Base-by-base conservation (phyloP, 2,888 invertebrate species). In the Parnassius mnemosyne region DNA sequence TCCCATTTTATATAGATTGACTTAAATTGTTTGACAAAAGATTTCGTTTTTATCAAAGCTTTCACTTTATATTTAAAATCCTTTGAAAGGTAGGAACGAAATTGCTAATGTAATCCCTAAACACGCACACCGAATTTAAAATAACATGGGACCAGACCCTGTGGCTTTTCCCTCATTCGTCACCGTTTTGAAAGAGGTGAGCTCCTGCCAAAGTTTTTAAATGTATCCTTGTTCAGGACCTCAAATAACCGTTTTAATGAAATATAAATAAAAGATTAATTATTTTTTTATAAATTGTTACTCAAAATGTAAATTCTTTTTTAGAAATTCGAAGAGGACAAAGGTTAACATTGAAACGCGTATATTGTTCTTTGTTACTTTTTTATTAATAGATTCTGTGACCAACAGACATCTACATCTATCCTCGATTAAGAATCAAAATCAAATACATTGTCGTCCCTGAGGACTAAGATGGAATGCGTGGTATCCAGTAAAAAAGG, bases 91-190 rank as follows among this genome's bases (percentile, higher is more conserved):
- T 2, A 57, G 47, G 42, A 44, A 16, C 16, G 47, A 53, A 61
- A 61, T 53, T 57, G 57, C 57, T 34, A 57, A 61, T 52, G 51
- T 61, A 61, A 61, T 61, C 53, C 57, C 52, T 20, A 7, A 57
- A 57, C 46, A 57, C 57, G 52, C 44, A 41, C 52, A 47, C 16
- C 7, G 42, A 61, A 57, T 61, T 61, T 57, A 51, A 57, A 61
- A 56, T 41, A 53, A 59, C 61, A 46, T 47, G 20, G 44, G 44
- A 16, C 46, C 55, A 51, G 51, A 42, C 20, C 47, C 41, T 49
- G 61, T 57, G 61, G 61, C 20, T 53, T 56, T 46, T 42, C 34
- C 41, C 16, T 44, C 52, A 42, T 52, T 47, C 25, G 55, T 61
- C 55, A 20, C 44, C 42, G 47, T 16, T 53, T 41, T 52, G 12